Evolutionary conservation across 2,888 invertebrate genomes (phyloP).

Genomic region (Entomobrya proxima): DNA sequence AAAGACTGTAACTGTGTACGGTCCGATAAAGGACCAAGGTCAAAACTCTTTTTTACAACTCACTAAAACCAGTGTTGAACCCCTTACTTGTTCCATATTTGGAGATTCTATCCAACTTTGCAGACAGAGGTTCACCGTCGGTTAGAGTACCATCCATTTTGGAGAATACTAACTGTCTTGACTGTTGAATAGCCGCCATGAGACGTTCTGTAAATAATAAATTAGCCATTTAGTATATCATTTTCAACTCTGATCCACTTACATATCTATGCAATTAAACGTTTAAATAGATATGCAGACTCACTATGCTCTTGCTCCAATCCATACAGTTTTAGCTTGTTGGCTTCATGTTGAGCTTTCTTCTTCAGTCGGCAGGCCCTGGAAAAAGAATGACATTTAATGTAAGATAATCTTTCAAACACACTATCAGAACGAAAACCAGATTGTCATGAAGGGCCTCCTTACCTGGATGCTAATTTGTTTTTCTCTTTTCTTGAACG

Average conservation of each 20-base stretch:
- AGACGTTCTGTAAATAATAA: conserved; percentile 83
- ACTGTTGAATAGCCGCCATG: conserved; percentile 86
- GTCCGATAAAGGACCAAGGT: conserved; percentile 5
- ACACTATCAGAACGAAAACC: neutral
- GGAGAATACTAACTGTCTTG: conserved; percentile 85
- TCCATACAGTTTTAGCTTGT: conserved; percentile 96
- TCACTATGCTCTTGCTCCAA: conserved; percentile 96
- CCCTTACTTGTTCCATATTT: conserved; percentile 85
- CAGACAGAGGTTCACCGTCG: conserved; percentile 82
- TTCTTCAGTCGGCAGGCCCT: conserved; percentile 97
- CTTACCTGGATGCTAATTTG: conserved; percentile 90
- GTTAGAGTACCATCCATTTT: conserved; percentile 82
- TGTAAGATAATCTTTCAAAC: conserved; percentile 40
- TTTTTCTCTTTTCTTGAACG: conserved; percentile 98
- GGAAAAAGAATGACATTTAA: conserved; percentile 31
- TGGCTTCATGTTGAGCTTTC: conserved; percentile 99
- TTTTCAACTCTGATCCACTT: neutral
- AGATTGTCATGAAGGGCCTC: neutral
- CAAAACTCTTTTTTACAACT: conserved; percentile 57
- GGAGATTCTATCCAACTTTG: conserved; percentile 84
- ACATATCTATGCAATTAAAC: neutral
- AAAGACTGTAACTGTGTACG: too few relatives aligned
- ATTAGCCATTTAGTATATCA: neutral
- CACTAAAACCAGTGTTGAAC: conserved; percentile 58
- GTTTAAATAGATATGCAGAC: conserved; percentile 77